Conservation (phyloP, 1,140 invertebrate genomes). For the Drosophila elegans region DNA sequence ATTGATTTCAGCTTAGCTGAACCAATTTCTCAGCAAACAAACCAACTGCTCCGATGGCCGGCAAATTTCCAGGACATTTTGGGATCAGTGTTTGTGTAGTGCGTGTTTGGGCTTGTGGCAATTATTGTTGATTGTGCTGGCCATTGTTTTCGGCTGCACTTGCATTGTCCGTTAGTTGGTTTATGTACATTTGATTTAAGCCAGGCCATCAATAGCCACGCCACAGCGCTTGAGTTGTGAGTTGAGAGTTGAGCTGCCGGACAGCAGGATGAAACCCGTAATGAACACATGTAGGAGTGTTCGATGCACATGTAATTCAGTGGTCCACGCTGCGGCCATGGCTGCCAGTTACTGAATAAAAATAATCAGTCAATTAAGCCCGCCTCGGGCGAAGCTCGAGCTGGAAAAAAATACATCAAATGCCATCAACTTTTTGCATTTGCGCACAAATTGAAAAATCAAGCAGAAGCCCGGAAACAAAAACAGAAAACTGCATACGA, state of each 20-base stretch:
- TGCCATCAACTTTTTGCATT: slow-evolving; percentile 23
- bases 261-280: slow-evolving; percentile 5
- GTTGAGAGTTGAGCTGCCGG: slow-evolving; percentile 12
- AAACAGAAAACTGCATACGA: slow-evolving; percentile 32
- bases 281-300: slow-evolving; percentile 25
- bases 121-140: slow-evolving; percentile 65
- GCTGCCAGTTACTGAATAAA: slow-evolving; percentile 38
- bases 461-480: slow-evolving; percentile 40
- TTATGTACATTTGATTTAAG: slow-evolving; percentile 51
- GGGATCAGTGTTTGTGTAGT: slow-evolving; percentile 17
- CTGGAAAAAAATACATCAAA: slow-evolving; percentile 48
- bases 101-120: slow-evolving; percentile 45
- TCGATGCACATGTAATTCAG: slow-evolving; percentile 27
- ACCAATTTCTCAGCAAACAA: slow-evolving; percentile 39
- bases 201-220: slow-evolving; percentile 25
- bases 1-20: slow-evolving; percentile 54
- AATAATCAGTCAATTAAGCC: slow-evolving; percentile 68
- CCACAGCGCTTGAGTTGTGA: slow-evolving; percentile 3
- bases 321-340: slow-evolving; percentile 18
- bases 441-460: slow-evolving; percentile 54
- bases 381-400: slow-evolving; percentile 7
- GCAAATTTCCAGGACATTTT: slow-evolving; percentile 24
- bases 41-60: slow-evolving; percentile 16
- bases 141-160: slow-evolving; percentile 52
- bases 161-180: slow-evolving; percentile 40